Evolutionary conservation across 35 echinoderm and acorn worm species (phyloP), one percentile per base, ranked within the genome.

Genomic region (Ptychodera flava): DNA sequence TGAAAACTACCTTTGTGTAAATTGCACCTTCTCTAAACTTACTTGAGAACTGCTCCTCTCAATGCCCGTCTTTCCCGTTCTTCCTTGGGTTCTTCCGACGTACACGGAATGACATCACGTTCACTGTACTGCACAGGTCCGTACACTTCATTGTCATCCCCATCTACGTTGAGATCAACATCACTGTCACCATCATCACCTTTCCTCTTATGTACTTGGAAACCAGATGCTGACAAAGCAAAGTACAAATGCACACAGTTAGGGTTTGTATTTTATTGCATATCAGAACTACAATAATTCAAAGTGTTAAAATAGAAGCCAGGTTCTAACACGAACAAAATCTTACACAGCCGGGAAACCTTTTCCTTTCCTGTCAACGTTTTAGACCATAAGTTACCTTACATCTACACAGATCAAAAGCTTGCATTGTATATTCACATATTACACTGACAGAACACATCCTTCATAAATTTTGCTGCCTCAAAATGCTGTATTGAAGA

Each of bases 91-190:
- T 91, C 89, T 33, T 91, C 89, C 35, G 89, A 91, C n/a, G 84
- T 32, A 45, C 89, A 91, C 1, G 89, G 89, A 34, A 94, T 83
- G 78, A 94, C 77, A 37, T 94, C 84, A 37, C 78, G 78, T 28
- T 94, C 93, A 31, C 89, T 80, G 34, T 83, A 94, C 82, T 94
- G 93, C 64, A 83, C 35, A 31, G 89, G 85, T 29, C 93, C 93
- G 81, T 88, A 94, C 35, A 88, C 85, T 16, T 38, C 89, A 1
- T 86, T 88, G 34, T 94, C 93, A 37, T 94, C 93, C 29, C 93
- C 93, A 36, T 94, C 93, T 0, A 94, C 93, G 82, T 94, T 89
- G 0, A 94, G 79, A 28, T 91, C 84, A 29, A 64, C 45, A 64
- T 64, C 45, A 64, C 78, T 77, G 16, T 94, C 93, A 16, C 34